Conservation (phyloP, 2,797 vertebrate genomes). For the Discoglossus pictus region DNA sequence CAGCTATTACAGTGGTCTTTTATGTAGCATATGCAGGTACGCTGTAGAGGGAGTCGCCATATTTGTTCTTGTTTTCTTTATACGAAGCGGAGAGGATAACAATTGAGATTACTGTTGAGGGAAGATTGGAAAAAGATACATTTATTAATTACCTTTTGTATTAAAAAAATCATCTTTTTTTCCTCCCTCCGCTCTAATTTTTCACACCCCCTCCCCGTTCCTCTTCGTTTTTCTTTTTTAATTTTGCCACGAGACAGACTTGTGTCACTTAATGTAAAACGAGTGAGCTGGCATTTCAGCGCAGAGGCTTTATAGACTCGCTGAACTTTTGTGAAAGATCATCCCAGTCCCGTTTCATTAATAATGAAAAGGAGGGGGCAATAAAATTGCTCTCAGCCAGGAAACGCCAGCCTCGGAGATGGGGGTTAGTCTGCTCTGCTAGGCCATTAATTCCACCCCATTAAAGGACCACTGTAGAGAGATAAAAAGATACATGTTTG, state of each 20-base stretch:
- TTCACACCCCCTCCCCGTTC: conserved; percentile 27
- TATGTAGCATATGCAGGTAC: too few species aligned
- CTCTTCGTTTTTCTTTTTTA: conserved; percentile 53
- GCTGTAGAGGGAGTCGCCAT: too few species aligned
- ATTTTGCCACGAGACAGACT: conserved; percentile 73
- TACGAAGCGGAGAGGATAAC: too few species aligned
- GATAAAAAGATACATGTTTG: too few species aligned
- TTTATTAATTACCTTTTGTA: conserved; percentile 18
- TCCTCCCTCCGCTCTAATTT: conserved; percentile 43
- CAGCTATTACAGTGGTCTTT: too few species aligned
- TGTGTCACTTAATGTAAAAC: conserved; percentile 77
- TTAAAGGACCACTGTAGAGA: too few species aligned
- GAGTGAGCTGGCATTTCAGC: conserved; percentile 81
- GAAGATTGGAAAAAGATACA: too few species aligned
- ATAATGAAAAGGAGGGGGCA: conserved; percentile 81
- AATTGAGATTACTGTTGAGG: too few species aligned
- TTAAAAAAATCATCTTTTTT: conserved; percentile 25
- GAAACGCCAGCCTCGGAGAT: conserved; percentile 17
- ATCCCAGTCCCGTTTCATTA: conserved; percentile 82
- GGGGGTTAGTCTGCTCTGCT: conserved; percentile 26
- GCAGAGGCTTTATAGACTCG: conserved; percentile 81
- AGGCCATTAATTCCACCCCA: conserved; percentile 11
- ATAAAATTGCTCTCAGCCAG: conserved; percentile 62
- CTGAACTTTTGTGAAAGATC: conserved; percentile 84
- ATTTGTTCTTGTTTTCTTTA: too few species aligned